Evolutionary conservation across 2,888 invertebrate genomes (phyloP), one percentile per base, ranked within the genome.

Genomic region (Drosophila trichaetosa): DNA sequence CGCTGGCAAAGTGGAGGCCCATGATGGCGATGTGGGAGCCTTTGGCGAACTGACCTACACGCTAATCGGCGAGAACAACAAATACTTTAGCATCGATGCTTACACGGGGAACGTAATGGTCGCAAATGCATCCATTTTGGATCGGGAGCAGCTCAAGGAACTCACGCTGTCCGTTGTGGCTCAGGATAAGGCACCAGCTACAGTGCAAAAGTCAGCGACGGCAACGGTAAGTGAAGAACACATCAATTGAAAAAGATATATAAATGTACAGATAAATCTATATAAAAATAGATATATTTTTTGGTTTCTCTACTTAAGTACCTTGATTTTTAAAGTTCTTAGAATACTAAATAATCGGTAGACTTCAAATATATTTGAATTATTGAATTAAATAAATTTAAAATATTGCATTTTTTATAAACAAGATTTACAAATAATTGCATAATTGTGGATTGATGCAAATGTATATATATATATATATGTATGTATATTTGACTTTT

Each of bases 1-100:
- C 5, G 95, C 98, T 0, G 93, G 96, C 0, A 95, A 95, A 48
- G 96, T 98, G 0, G 95, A 94, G 69, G 98, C 98, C 0, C 94
- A 94, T 0, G 98, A 98, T 92, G 94, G 94, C 5, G 98, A 98
- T 91, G 95, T 96, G 85, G 97, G 96, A 90, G 94, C 95, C 65
- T 97, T 95, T 91, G 98, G 98, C 0, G 94, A 95, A 88, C 94
- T 98, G 1, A 95, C 95, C 3, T 98, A 98, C 93, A 95, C 95
- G 36, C 93, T 98, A 6, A 95, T 96, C 2, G 97, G 97, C 4
- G 96, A 96, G 61, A 95, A 95, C 70, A 95, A 96, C 31, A 94
- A 95, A 31, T 95, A 96, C 80, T 98, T 98, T 91, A 93, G 94
- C 53, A 96, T 97, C 58, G 95, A 96, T 81, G 94, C 95, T 0